Evolutionary conservation across 2,113 vertebrate genomes (phyloP).

Genomic region (Centropus bengalensis): DNA sequence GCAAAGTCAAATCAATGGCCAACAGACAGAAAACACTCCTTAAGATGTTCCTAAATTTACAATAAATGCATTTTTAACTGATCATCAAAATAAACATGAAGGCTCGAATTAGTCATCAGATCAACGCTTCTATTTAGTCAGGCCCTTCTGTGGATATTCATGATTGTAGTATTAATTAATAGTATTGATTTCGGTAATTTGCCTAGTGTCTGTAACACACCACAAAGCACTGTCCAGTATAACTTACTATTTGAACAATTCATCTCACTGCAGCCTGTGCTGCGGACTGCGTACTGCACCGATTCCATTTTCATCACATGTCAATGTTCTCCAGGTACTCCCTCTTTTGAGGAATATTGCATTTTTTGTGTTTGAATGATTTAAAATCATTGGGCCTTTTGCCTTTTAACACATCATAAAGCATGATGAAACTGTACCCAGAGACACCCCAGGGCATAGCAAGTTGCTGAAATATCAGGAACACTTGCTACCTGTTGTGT

Average conservation of each 20-base stretch:
- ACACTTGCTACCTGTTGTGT: background rate
- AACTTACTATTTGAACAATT: background rate
- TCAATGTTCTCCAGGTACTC: background rate
- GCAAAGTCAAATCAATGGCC: background rate
- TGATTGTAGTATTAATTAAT: background rate
- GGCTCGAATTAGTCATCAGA: background rate
- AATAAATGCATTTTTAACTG: background rate
- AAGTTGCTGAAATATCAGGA: background rate
- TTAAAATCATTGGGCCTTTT: background rate
- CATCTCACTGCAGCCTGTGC: background rate
- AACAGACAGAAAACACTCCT: background rate
- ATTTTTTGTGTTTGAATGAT: background rate
- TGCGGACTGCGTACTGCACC: background rate
- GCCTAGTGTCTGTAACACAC: background rate
- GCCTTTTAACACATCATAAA: background rate
- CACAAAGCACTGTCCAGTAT: rapidly evolving
- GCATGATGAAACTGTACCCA: background rate
- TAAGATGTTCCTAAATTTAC: background rate
- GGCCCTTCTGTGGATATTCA: background rate
- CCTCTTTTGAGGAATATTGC: background rate
- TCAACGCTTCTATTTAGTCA: background rate
- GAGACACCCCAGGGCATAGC: background rate
- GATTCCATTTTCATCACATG: background rate
- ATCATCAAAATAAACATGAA: background rate
- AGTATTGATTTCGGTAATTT: background rate